These are phyloP conservation scores for Plectrocnemia conspersa DNA, from an alignment of 1,140 invertebrate genomes.

Conservation along the genomic window DNA sequence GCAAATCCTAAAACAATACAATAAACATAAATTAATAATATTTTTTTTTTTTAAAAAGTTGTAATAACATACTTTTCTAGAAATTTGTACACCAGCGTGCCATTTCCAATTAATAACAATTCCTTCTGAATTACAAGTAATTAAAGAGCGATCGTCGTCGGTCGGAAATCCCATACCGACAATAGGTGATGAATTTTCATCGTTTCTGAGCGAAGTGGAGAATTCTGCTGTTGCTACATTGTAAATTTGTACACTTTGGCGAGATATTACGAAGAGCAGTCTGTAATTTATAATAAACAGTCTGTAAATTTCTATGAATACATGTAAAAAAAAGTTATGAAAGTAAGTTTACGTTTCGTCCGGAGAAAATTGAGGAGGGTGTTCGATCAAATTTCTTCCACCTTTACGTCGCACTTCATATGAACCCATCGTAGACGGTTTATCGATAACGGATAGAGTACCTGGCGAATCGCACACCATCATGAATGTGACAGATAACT, in stretches of 20 bases:
- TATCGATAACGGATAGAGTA: too few relatives aligned
- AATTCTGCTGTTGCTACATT: slow-evolving; percentile 45
- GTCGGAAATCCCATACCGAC: slow-evolving; percentile 38
- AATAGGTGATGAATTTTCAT: slow-evolving; percentile 21
- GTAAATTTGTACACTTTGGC: slow-evolving; percentile 45
- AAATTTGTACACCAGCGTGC: slow-evolving; percentile 45
- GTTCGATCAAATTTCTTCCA: slow-evolving; percentile 48
- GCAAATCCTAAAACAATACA: slow-evolving; percentile 41
- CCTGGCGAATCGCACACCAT: too few relatives aligned
- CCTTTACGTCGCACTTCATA: slow-evolving; percentile 46
- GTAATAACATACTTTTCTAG: slow-evolving; percentile 39
- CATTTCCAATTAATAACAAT: slow-evolving; percentile 46
- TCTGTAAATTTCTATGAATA: neutral
- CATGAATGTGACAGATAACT: too few relatives aligned
- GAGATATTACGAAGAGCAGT: slow-evolving; percentile 44
- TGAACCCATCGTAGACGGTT: too few relatives aligned
- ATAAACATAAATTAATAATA: slow-evolving; percentile 5
- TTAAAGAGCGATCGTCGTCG: slow-evolving; percentile 45
- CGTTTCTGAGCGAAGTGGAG: slow-evolving; percentile 36
- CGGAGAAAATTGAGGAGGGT: slow-evolving; percentile 46
- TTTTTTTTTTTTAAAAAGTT: neutral
- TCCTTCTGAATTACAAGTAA: slow-evolving; percentile 44
- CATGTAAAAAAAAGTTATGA: neutral
- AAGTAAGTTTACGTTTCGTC: slow-evolving; percentile 45
- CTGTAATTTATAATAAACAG: slow-evolving; percentile 37